Evolutionary conservation across 2,797 vertebrate genomes (phyloP).

Genomic region (Pangasius mekongensis): DNA sequence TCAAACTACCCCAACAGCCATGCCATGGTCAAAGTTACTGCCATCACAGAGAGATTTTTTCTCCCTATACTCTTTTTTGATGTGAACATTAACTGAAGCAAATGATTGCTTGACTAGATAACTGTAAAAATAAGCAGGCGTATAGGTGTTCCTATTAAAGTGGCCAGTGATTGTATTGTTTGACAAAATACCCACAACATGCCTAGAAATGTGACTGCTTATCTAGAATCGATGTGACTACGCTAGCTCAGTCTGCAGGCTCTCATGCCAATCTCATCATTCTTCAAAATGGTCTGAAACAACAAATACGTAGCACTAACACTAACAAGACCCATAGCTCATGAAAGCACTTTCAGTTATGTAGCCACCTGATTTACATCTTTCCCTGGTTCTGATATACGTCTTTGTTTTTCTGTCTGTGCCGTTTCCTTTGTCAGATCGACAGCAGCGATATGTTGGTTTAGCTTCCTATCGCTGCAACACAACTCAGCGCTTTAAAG

Average conservation of each 20-base stretch:
- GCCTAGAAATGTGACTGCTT: not conserved
- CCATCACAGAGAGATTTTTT: not conserved
- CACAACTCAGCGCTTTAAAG: not conserved
- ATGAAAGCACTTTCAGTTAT: not conserved
- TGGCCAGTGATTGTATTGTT: not conserved
- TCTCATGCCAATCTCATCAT: constrained; percentile 34
- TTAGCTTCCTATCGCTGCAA: constrained; percentile 41
- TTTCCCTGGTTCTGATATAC: constrained; percentile 37
- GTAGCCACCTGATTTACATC: not conserved
- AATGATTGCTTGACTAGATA: not conserved
- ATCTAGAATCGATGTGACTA: not conserved
- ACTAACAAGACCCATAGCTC: constrained; percentile 22
- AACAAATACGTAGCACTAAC: constrained; percentile 43
- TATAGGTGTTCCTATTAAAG: not conserved
- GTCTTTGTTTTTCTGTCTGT: constrained; percentile 11
- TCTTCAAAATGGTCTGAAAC: constrained; percentile 37
- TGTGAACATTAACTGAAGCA: not conserved
- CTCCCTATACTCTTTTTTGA: too few relatives aligned
- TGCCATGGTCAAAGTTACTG: too few relatives aligned
- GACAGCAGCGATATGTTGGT: constrained; percentile 40
- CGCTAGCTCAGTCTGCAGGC: constrained; percentile 8
- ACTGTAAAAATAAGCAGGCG: not conserved
- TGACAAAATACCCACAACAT: not conserved
- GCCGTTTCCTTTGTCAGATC: constrained; percentile 37
- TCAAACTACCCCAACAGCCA: too few relatives aligned